Evolutionary conservation across 2,113 vertebrate species (phyloP).

Genomic region (Holacanthus passer): DNA sequence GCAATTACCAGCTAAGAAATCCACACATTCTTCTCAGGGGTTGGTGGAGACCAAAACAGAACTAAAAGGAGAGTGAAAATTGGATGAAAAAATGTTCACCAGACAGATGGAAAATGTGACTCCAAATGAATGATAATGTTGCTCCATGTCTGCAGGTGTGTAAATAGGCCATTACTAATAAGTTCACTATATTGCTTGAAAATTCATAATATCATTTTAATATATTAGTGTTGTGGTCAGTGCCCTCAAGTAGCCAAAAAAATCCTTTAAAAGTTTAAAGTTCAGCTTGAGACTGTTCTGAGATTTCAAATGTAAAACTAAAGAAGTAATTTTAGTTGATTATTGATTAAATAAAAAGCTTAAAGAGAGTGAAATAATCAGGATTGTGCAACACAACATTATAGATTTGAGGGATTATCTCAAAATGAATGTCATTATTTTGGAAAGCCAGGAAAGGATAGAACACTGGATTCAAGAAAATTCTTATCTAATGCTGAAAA

Average conservation of each 20-base stretch:
- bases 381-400: neutral
- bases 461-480: neutral
- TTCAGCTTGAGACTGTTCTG: neutral
- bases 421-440: neutral
- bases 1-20: neutral
- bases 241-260: neutral
- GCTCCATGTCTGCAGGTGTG: neutral
- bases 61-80: neutral
- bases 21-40: neutral
- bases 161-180: neutral
- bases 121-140: neutral
- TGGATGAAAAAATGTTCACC: neutral
- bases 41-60: neutral
- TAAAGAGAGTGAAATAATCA: neutral
- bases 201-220: neutral
- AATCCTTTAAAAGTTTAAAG: neutral
- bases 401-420: neutral
- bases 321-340: neutral
- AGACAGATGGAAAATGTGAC: too few species aligned
- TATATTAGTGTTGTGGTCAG: neutral
- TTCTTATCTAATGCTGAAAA: neutral
- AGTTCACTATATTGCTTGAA: too few species aligned
- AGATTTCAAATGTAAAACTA: neutral
- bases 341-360: neutral
- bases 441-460: neutral